Conservation (phyloP, 30 jellyfish, hydroid and myxozoan genomes). For the Hydra vulgaris region DNA sequence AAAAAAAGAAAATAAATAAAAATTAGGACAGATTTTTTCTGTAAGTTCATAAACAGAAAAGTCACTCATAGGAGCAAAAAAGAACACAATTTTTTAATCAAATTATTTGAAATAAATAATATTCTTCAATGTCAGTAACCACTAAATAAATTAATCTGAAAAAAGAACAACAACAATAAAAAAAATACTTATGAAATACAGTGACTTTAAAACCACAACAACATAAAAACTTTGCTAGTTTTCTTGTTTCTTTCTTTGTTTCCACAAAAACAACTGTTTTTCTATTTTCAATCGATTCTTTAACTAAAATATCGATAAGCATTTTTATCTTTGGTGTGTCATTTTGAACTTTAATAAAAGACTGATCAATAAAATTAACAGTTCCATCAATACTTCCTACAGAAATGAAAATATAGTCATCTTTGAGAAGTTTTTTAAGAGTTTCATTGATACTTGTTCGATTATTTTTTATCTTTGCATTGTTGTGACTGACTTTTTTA, state of each 20-base stretch:
- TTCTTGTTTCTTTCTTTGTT: slow-evolving; percentile 68
- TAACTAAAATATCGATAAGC: slow-evolving; percentile 40
- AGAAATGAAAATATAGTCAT: not conserved
- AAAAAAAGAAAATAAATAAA: too few species aligned
- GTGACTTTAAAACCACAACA: slow-evolving; percentile 74
- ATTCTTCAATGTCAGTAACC: too few species aligned
- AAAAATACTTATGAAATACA: slow-evolving; percentile 45
- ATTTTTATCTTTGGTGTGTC: slow-evolving; percentile 39
- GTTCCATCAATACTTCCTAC: slow-evolving; percentile 88
- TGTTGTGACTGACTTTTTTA: too few species aligned
- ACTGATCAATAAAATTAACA: slow-evolving; percentile 54
- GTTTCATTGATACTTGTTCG: not conserved
- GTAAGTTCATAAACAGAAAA: too few species aligned
- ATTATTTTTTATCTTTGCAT: too few species aligned
- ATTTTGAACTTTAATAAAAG: slow-evolving; percentile 37
- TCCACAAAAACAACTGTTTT: slow-evolving; percentile 75
- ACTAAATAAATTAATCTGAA: too few species aligned
- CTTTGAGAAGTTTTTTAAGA: not conserved
- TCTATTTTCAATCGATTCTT: slow-evolving; percentile 49
- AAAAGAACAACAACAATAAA: not conserved
- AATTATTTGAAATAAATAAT: too few species aligned
- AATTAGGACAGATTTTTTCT: too few species aligned
- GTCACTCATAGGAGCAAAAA: too few species aligned
- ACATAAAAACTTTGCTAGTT: slow-evolving; percentile 61
- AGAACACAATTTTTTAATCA: too few species aligned